These are phyloP conservation scores for Pelecanoides urinatrix DNA, from an alignment of 2,113 vertebrate species.

Conservation along the genomic window DNA sequence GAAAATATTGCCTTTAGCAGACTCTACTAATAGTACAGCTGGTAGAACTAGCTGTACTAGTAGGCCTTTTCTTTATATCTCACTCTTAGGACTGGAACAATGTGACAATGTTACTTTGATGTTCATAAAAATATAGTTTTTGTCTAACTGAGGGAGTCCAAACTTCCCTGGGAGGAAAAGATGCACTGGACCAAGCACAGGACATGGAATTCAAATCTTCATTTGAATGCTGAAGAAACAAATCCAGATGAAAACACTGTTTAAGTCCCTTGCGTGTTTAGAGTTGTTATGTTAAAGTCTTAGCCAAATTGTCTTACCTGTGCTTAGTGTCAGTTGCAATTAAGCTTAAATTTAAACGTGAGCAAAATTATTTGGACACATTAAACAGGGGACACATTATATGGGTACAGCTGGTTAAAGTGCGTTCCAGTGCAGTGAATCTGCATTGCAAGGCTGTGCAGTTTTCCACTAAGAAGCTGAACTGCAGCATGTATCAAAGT, in stretches of 20 bases:
- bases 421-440: background rate
- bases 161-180: background rate
- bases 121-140: background rate
- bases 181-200: background rate
- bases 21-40: background rate
- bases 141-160: background rate
- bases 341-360: background rate
- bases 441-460: background rate
- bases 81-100: background rate
- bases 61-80: background rate
- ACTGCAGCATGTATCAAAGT: background rate
- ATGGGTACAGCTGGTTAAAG: background rate
- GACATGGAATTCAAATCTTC: background rate
- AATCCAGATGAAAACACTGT: background rate
- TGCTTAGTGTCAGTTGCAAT: background rate
- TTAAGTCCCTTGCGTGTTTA: background rate
- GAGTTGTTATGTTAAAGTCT: background rate
- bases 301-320: background rate
- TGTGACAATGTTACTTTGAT: background rate
- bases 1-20: background rate
- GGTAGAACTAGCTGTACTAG: background rate
- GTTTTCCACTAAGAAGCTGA: background rate
- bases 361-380: background rate
- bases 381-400: background rate
- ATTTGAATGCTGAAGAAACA: background rate